Percentiles rank a stretch among this genome's conserved stretches.
Conservation (phyloP, 2,797 vertebrate species). For the Benthosema pterotum region DNA sequence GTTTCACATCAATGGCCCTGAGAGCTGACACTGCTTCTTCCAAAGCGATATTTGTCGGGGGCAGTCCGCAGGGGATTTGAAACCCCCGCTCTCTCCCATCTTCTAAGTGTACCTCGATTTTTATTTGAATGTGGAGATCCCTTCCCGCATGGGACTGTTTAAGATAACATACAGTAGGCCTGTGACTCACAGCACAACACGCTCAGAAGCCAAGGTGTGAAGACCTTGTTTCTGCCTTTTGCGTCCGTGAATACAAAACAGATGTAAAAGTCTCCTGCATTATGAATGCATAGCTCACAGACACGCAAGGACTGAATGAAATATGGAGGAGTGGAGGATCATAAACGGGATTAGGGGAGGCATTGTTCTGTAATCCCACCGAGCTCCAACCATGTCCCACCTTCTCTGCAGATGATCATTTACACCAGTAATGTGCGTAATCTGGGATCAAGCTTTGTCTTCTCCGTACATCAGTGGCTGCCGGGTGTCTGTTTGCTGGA, state of each 20-base stretch:
- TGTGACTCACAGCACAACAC: constrained; percentile 36
- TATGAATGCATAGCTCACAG: constrained; percentile 34
- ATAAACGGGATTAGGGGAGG: constrained; percentile 48
- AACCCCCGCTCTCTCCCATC: constrained; percentile 28
- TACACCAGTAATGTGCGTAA: constrained; percentile 24
- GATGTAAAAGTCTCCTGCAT: constrained; percentile 12
- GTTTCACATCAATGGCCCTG: constrained; percentile 50
- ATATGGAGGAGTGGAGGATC: constrained; percentile 33
- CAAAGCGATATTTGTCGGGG: constrained; percentile 37
- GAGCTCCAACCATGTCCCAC: constrained; percentile 34
- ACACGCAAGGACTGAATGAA: constrained; percentile 37
- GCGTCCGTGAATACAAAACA: constrained; percentile 19
- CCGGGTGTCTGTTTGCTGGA: constrained; percentile 25
- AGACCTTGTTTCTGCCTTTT: constrained; percentile 24
- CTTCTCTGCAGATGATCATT: constrained; percentile 34
- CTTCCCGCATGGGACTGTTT: constrained; percentile 49
- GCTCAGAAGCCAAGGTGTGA: constrained; percentile 25
- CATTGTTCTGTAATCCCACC: constrained; percentile 41
- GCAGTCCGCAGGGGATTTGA: constrained; percentile 45
- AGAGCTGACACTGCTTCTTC: constrained; percentile 42
- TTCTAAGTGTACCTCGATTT: constrained; percentile 24
- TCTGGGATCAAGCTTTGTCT: constrained; percentile 30
- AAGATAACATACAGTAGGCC: constrained; percentile 48
- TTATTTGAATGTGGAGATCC: constrained; percentile 59
- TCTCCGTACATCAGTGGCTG: neutral